A percentile compares a stretch with the other conserved stretches of the same genome.
Conservation (phyloP, 2,113 vertebrate genomes). For the Phaethornis superciliosus region DNA sequence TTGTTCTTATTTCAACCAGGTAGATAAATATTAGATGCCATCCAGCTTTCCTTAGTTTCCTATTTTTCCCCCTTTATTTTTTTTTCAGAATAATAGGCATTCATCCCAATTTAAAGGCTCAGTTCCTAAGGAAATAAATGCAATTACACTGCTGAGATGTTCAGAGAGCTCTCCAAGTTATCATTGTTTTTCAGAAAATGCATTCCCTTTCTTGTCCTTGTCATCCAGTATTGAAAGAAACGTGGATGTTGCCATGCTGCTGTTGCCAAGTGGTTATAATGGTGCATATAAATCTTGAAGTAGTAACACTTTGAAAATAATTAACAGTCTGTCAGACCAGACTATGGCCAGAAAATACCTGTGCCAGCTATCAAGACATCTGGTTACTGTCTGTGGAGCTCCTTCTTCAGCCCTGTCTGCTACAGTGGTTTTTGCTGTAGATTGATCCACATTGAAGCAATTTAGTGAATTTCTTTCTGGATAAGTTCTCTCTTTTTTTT, state of each 20-base stretch:
- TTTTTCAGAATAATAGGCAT: slow-evolving; percentile 1
- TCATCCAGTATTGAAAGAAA: slow-evolving; percentile 31
- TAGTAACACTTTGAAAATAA: slow-evolving; percentile 57
- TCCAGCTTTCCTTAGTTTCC: background rate
- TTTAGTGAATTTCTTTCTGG: background rate
- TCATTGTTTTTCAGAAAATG: slow-evolving; percentile 52
- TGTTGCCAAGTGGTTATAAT: slow-evolving; percentile 48
- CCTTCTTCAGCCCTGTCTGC: background rate
- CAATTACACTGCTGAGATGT: slow-evolving; percentile 46
- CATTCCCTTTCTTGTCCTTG: slow-evolving; percentile 46
- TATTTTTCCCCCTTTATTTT: background rate
- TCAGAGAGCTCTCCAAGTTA: slow-evolving; percentile 55
- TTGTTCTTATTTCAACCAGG: background rate
- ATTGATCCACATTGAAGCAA: background rate
- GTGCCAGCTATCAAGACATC: background rate
- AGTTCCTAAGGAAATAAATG: slow-evolving; percentile 58
- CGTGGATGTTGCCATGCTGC: slow-evolving; percentile 52
- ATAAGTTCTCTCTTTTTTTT: background rate
- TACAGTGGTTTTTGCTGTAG: background rate
- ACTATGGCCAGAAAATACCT: slow-evolving; percentile 16
- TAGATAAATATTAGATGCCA: slow-evolving; percentile 46
- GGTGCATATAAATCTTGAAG: slow-evolving; percentile 33
- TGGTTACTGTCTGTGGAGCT: background rate
- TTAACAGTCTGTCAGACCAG: slow-evolving; percentile 11
- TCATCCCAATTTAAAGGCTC: slow-evolving; percentile 42